These are phyloP conservation scores for Heliconius erato DNA, from an alignment of 2,888 invertebrate genomes.

Conservation along the genomic window DNA sequence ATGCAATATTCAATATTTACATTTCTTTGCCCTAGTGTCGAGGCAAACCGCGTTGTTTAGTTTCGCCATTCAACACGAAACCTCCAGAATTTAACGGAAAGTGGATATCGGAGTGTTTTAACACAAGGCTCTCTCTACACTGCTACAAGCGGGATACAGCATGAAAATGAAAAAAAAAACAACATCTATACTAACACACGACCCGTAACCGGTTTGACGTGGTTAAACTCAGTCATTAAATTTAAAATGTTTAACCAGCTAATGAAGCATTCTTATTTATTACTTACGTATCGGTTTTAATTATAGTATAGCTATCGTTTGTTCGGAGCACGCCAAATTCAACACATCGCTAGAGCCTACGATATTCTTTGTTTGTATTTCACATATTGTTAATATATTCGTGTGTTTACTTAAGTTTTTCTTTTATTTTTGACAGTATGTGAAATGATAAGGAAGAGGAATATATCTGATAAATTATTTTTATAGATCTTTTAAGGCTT, in stretches of 20 bases:
- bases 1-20: too few species aligned
- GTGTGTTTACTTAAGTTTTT: background rate
- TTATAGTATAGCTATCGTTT: constrained; percentile 42
- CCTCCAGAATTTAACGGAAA: too few species aligned
- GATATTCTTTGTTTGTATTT: constrained; percentile 29
- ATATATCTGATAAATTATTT: background rate
- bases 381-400: constrained; percentile 35
- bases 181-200: background rate
- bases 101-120: too few species aligned
- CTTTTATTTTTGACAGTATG: constrained; percentile 2
- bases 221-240: constrained; percentile 39
- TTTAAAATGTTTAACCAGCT: constrained; percentile 43
- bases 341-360: constrained; percentile 41
- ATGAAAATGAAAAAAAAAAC: too few species aligned
- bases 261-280: constrained; percentile 46
- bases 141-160: too few species aligned
- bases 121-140: too few species aligned
- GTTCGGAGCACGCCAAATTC: constrained; percentile 48
- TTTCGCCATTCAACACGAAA: too few species aligned
- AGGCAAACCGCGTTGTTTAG: too few species aligned
- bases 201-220: constrained; percentile 3
- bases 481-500: too few species aligned
- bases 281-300: constrained; percentile 39
- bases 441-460: background rate
- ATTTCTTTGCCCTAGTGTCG: too few species aligned